Evolutionary conservation across 2,888 invertebrate species (phyloP).

Genomic region (Hartigia nigra): DNA sequence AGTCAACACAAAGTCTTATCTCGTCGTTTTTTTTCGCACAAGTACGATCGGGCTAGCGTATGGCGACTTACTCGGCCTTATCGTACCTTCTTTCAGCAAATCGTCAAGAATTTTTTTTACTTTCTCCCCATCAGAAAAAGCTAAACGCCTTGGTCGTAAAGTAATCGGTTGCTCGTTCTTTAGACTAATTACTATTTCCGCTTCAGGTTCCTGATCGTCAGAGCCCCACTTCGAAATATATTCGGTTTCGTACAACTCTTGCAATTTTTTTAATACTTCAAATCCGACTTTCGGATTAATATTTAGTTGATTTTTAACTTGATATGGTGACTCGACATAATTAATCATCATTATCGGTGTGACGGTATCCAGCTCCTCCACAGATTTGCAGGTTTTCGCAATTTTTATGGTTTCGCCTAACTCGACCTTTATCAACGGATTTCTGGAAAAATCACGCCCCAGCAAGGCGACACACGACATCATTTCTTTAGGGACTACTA

Average conservation of each 20-base stretch:
- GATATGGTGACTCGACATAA: conserved; percentile 13
- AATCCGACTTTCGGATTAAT: conserved; percentile 13
- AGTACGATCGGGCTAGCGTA: too few species aligned
- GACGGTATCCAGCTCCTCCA: conserved; percentile 10
- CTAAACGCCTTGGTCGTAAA: conserved; percentile 23
- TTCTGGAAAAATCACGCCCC: conserved; percentile 19
- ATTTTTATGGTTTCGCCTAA: conserved; percentile 19
- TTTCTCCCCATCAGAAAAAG: conserved; percentile 21
- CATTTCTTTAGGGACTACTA: conserved; percentile 22
- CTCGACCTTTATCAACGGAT: conserved; percentile 18
- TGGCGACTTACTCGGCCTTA: too few species aligned
- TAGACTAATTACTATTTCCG: conserved; percentile 16
- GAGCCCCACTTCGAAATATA: conserved; percentile 14
- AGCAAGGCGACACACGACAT: conserved; percentile 23
- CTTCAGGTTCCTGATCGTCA: conserved; percentile 13
- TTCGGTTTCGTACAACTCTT: conserved; percentile 12
- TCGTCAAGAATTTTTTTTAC: conserved; percentile 22
- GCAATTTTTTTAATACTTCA: conserved; percentile 3
- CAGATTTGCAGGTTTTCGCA: neutral
- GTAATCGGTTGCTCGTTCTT: conserved; percentile 24
- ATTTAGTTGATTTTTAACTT: conserved; percentile 16
- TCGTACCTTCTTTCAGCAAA: too few species aligned
- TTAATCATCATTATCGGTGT: conserved; percentile 16
- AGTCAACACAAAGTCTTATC: too few species aligned
- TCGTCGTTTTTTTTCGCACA: too few species aligned